A percentile compares a stretch with the other conserved stretches of the same genome.
phyloP scores from a whole-genome alignment of 2,797 vertebrate genomes.

The Mormyrus proboscirostris region DNA sequence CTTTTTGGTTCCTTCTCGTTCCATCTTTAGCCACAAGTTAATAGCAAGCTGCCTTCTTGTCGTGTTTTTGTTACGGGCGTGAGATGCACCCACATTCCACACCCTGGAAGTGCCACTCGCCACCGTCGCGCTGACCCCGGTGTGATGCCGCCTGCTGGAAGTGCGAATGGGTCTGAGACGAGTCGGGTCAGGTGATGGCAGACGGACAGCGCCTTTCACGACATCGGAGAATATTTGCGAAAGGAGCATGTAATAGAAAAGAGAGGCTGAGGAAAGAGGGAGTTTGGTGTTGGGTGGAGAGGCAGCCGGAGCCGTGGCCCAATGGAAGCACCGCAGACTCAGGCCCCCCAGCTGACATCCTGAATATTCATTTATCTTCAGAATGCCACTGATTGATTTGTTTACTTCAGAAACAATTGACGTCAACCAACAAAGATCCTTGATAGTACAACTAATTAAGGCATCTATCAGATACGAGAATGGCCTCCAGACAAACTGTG shows the following conservation, averaged over 20 bases:
- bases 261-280: not conserved
- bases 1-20: not conserved
- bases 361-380: not conserved
- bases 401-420: not conserved
- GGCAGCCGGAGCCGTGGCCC: not conserved
- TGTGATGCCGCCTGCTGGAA: constrained; percentile 24
- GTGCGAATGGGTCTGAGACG: constrained; percentile 35
- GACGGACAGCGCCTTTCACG: not conserved
- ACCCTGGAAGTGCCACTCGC: constrained; percentile 34
- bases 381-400: not conserved
- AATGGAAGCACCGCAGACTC: not conserved
- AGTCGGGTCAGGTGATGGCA: not conserved
- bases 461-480: not conserved
- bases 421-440: not conserved
- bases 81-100: not conserved
- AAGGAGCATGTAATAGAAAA: not conserved
- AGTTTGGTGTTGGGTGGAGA: not conserved
- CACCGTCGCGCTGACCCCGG: not conserved
- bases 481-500: not conserved
- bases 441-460: not conserved
- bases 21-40: not conserved
- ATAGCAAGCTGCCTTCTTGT: not conserved
- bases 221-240: not conserved
- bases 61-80: not conserved
- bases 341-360: not conserved